Evolutionary conservation across 2,888 invertebrate species (phyloP).

Genomic region (Eupithecia pulchellata): DNA sequence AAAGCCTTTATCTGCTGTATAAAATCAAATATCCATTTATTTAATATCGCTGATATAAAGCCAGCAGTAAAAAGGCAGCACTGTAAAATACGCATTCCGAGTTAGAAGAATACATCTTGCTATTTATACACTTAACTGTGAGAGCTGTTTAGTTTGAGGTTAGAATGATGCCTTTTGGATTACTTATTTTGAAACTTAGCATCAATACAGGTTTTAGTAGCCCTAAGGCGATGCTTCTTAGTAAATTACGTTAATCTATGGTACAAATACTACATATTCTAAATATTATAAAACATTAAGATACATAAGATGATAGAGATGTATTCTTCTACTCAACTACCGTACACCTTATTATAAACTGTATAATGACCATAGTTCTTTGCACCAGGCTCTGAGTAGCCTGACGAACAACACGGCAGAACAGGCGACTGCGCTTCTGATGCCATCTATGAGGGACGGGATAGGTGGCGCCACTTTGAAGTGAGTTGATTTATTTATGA

Average conservation of each 20-base stretch:
- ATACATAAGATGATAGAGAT: constrained; percentile 3
- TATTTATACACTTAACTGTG: background rate
- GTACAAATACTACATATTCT: no score
- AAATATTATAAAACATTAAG: no score
- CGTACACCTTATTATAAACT: background rate
- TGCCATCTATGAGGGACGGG: constrained; percentile 89
- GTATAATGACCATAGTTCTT: background rate
- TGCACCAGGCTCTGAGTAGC: constrained; percentile 89
- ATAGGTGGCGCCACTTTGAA: constrained; percentile 85
- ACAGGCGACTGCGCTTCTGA: constrained; percentile 82
- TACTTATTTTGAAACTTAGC: no score
- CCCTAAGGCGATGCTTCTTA: no score
- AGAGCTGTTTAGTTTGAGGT: background rate
- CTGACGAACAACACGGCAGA: constrained; percentile 88
- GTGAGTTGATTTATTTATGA: constrained; percentile 62
- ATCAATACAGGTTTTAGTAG: no score
- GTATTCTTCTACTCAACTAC: constrained; percentile 18
- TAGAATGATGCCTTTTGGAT: background rate
- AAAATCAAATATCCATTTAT: constrained; percentile 11
- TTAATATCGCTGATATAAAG: constrained; percentile 15
- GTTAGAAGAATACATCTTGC: constrained; percentile 21
- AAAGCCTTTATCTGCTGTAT: constrained; percentile 26
- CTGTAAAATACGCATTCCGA: constrained; percentile 23
- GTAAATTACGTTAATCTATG: no score
- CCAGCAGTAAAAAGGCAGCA: constrained; percentile 17